Evolutionary conservation across 1,140 invertebrate species (phyloP), one percentile per base, ranked within the genome.

Genomic region (Matsumurasca onukii): DNA sequence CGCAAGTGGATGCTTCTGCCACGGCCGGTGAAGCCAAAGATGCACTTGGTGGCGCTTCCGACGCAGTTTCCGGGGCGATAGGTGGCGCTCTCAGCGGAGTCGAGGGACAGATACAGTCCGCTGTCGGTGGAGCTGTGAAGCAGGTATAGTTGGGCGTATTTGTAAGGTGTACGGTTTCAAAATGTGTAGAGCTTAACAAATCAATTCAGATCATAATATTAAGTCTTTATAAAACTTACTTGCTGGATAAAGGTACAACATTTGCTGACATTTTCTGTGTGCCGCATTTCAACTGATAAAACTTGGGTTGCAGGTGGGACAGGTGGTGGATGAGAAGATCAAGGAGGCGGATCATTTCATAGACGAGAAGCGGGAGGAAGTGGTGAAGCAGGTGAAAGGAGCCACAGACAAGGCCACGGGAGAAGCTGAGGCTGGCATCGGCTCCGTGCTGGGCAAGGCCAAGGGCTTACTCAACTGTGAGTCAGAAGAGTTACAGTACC

Each of bases 381-480:
- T 73, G 22, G 55, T 71, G 24, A 72, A 74, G 39, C 64, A 64
- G 52, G 70, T 74, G 3, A 66, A 73, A 49, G 73, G 70, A 29
- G 69, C 71, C 31, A 55, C 66, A 1, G n/a, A 31, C 48, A 71
- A 71, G 61, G 72, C 70, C 1, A 49, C 70, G n/a, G 34, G 31
- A 13, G 55, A 68, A 1, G 61, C 65, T 15, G 49, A 63, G 31
- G 71, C 70, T 39, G 65, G 68, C 24, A 17, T 75, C 12, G 71
- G 69, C 5, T 67, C 67, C 49, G 70, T 76, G n/a, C 71, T 77
- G 12, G 75, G 74, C 31, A 77, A 77, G 67, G 75, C 76, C 34
- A 77, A 76, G 59, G 76, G 76, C 20, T 61, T 76, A 31, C 70
- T 77, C 29, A 72, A 74, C 66, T 76, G 76, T 77, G 66, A 75